Base-by-base conservation (phyloP, 2,113 vertebrate species). In the Hippocampus barbouri region DNA sequence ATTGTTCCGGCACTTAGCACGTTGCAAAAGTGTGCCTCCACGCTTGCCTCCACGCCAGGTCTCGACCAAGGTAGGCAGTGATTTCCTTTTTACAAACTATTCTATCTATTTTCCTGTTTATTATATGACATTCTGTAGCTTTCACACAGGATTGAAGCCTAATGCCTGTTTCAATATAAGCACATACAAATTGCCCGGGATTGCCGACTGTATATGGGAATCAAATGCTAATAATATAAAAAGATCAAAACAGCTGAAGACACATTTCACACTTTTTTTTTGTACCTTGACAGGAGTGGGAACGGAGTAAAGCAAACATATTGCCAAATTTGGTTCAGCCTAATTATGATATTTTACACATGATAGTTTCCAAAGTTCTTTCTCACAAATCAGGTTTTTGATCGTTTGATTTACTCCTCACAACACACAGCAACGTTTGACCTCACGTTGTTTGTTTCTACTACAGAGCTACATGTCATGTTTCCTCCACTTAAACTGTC, bases 161-260 rank as follows among this genome's bases (percentile, higher is more conserved):
- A 51, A 38, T 5, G 34, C 34, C 34, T 18, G 49, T 53, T n/a
- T 53, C 49, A n/a, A n/a, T 54, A n/a, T 21, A 2, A n/a, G 21
- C 6, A 21, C 6, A 51, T 16, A 16, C 15, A 16, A 51, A 51
- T 51, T 51, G 47, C 5, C 15, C 18, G 16, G 47, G 47, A 51
- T 5, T 51, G 16, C 16, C 3, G 2, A 18, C 14, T 34, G 27
- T 18, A 40, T 8, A 64, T 40, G 4, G 0, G 18, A 43, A 23
- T 23, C 45, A 12, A 15, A 10, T 8, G 23, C 8, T 18, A 4
- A 40, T 18, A 10, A 21, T 20, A 7, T 53, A 40, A 40, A 57
- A 79, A 76, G 86, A 78, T 68, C 34, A 38, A 71, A 72, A 85
- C 82, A 90, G 90, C 92, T 93, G 90, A 91, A 92, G 88, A 93